Evolutionary conservation across 1,140 invertebrate genomes (phyloP).

Genomic region (Bombus consobrinus): DNA sequence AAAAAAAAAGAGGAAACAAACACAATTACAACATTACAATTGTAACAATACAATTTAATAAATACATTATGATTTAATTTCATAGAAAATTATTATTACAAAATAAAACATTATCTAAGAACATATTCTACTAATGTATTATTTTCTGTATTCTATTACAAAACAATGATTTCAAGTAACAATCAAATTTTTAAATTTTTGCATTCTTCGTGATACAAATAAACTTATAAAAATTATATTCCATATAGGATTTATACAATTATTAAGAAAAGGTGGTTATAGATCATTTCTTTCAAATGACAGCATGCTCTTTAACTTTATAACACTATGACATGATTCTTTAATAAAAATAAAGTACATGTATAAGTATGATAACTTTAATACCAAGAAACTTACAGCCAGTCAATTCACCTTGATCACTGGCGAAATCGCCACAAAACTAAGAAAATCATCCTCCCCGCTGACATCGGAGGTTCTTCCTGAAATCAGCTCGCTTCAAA

Average conservation of each 20-base stretch:
- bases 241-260: conserved; percentile 3
- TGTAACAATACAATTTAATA: not conserved
- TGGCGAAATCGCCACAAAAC: conserved; percentile 63
- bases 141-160: not conserved
- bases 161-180: conserved; percentile 18
- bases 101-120: not conserved
- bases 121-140: not conserved
- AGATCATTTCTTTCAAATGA: conserved; percentile 34
- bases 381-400: conserved; percentile 39
- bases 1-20: not conserved
- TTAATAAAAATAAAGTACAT: not conserved
- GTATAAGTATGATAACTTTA: not conserved
- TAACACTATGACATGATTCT: not conserved
- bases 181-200: not conserved
- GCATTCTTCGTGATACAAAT: not conserved
- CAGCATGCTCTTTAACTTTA: conserved; percentile 15
- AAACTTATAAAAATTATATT: conserved; percentile 4
- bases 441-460: conserved; percentile 64
- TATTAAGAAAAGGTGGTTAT: conserved; percentile 11
- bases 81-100: not conserved
- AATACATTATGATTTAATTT: conserved; percentile 10
- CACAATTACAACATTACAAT: not conserved
- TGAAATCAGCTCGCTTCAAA: conserved; percentile 63
- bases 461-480: conserved; percentile 49
- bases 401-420: conserved; percentile 52